A percentile compares a stretch with the other conserved stretches of the same genome.
Conservation (phyloP, 2,113 vertebrate species). For the Noturus placidus region DNA sequence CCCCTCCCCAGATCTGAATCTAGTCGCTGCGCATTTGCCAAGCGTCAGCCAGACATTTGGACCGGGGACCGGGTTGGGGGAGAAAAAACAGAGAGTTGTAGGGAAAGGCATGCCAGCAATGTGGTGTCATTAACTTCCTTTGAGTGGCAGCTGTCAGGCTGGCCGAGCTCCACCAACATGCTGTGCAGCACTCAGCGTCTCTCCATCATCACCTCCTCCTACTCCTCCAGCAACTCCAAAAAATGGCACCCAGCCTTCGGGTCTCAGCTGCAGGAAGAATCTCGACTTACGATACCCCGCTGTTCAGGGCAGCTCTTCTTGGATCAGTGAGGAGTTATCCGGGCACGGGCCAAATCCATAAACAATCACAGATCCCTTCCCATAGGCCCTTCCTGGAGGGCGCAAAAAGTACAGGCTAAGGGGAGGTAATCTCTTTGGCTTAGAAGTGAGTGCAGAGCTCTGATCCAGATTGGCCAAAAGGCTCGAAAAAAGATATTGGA, state of each 20-base stretch:
- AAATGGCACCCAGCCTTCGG: slow-evolving; percentile 49
- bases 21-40: slow-evolving; percentile 23
- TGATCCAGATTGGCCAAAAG: neutral
- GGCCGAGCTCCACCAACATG: slow-evolving; percentile 72
- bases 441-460: slow-evolving; percentile 1
- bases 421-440: slow-evolving; percentile 38
- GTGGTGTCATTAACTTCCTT: slow-evolving; percentile 74
- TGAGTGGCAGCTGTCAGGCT: slow-evolving; percentile 81
- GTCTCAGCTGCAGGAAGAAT: slow-evolving; percentile 55
- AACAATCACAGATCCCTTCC: slow-evolving; percentile 35
- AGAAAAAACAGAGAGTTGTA: slow-evolving; percentile 52
- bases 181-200: slow-evolving; percentile 61
- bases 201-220: slow-evolving; percentile 61
- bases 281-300: slow-evolving; percentile 57
- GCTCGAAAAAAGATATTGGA: neutral
- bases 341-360: slow-evolving; percentile 33
- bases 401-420: slow-evolving; percentile 37
- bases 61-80: slow-evolving; percentile 21
- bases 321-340: slow-evolving; percentile 51
- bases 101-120: slow-evolving; percentile 64
- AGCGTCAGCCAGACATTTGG: slow-evolving; percentile 40
- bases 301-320: slow-evolving; percentile 49
- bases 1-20: slow-evolving; percentile 26
- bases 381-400: slow-evolving; percentile 30
- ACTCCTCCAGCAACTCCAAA: slow-evolving; percentile 53